Evolutionary conservation across 2,797 vertebrate genomes (phyloP), one percentile per base, ranked within the genome.

Genomic region (Spinus pinus): DNA sequence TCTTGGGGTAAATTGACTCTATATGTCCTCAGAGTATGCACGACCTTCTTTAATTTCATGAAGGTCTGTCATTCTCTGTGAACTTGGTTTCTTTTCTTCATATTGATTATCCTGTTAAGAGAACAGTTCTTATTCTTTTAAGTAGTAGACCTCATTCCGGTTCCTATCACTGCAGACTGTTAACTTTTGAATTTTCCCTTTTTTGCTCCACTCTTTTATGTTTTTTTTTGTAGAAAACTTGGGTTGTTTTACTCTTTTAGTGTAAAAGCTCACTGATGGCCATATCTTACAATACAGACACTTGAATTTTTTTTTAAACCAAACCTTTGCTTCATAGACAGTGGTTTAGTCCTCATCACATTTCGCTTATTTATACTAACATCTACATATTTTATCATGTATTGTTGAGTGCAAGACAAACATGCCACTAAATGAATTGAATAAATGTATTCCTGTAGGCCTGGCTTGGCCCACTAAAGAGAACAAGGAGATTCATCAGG

Each of bases 261-360:
- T 67, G 28, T 86, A 31, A 49, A 75, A 67, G 24, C 20, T 82
- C 41, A 27, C 24, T 64, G 35, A 35, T 39, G 21, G 14, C 21
- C 2, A 1, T 25, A 31, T 49, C 10, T 42, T 41, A 9, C 5
- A 30, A 28, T 51, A 50, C 0, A 71, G 11, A n/a, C 12, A 25
- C 14, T 75, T 57, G 16, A 57, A 31, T 6, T 42, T 13, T 23
- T 20, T 9, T 60, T 58, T 31, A 23, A 60, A 73, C 30, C 4
- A 80, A 37, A 82, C 5, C 11, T 71, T 30, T n/a, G 1, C 46
- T 71, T 95, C 41, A 39, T 23, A 72, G 37, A 47, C 21, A 65
- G 25, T 69, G 10, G 6, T 39, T 77, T 73, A 35, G 42, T 78
- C 28, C 13, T 90, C 17, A 27, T 65, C 6, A 23, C 56, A 28